Evolutionary conservation across 2,888 invertebrate species (phyloP).

Genomic region (Drosophila multiciliata): DNA sequence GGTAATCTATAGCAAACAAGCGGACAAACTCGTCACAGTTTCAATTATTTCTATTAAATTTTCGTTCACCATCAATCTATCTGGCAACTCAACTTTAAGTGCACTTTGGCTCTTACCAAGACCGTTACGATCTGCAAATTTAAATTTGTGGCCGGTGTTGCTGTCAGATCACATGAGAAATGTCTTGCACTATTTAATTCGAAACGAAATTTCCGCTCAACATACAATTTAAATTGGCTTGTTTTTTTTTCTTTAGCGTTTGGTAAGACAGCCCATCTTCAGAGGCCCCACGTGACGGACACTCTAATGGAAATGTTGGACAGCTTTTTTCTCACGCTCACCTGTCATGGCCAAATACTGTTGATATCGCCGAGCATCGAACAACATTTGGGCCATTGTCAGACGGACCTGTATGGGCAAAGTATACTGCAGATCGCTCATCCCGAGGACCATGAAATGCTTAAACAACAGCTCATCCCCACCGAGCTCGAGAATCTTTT

Average conservation of each 20-base stretch:
- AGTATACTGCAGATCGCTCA: constrained; percentile 93
- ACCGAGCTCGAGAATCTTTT: constrained; percentile 84
- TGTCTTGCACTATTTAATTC: not conserved
- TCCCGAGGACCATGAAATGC: constrained; percentile 90
- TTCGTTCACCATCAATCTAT: not conserved
- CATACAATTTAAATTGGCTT: not conserved
- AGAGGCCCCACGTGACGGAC: constrained; percentile 87
- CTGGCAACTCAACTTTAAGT: not conserved
- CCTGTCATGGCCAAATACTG: constrained; percentile 92
- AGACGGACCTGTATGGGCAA: constrained; percentile 93
- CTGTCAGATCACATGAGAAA: constrained; percentile 3
- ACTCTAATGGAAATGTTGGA: constrained; percentile 89
- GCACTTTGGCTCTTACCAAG: not conserved
- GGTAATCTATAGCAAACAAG: constrained; percentile 68
- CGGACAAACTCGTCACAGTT: not conserved
- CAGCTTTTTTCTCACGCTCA: constrained; percentile 92
- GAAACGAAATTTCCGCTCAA: not conserved
- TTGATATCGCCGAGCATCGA: constrained; percentile 94
- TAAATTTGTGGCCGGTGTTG: not conserved
- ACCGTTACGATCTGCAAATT: not conserved
- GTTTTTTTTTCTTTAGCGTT: constrained; percentile 84
- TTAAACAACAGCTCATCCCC: constrained; percentile 88
- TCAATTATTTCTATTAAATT: not conserved
- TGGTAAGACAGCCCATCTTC: constrained; percentile 86
- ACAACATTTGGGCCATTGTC: constrained; percentile 93